These are phyloP conservation scores for Hydraecia micacea DNA, from an alignment of 2,888 invertebrate genomes.

Conservation along the genomic window DNA sequence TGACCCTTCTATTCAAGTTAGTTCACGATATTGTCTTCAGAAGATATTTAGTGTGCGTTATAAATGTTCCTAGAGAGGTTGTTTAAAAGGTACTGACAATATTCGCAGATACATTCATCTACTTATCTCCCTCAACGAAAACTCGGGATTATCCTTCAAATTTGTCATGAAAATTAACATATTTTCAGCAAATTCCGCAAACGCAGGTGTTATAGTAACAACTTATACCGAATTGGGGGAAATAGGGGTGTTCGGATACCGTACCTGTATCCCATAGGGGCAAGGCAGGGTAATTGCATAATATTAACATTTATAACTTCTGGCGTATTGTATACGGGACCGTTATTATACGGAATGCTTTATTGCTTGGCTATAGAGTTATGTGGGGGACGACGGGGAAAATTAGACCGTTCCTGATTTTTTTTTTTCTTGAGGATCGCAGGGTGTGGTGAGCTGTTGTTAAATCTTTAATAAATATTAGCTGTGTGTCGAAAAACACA, in stretches of 20 bases:
- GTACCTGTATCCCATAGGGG: slow-evolving; percentile 66
- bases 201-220: slow-evolving; percentile 66
- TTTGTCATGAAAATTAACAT: slow-evolving; percentile 67
- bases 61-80: not conserved
- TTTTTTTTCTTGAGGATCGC: slow-evolving; percentile 30
- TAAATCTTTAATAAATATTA: slow-evolving; percentile 18
- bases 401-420: slow-evolving; percentile 41
- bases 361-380: slow-evolving; percentile 60
- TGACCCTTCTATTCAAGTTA: not conserved
- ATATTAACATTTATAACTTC: slow-evolving; percentile 73
- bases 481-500: not conserved
- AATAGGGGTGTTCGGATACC: slow-evolving; percentile 53
- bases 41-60: not conserved
- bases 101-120: slow-evolving; percentile 29
- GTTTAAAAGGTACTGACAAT: not conserved
- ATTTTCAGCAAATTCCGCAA: slow-evolving; percentile 59
- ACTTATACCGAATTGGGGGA: slow-evolving; percentile 65
- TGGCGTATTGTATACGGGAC: slow-evolving; percentile 64
- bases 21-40: not conserved
- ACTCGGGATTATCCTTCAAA: slow-evolving; percentile 57
- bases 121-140: slow-evolving; percentile 43
- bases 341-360: slow-evolving; percentile 62
- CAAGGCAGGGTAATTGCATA: slow-evolving; percentile 71
- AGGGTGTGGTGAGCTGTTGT: slow-evolving; percentile 9
- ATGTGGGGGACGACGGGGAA: slow-evolving; percentile 44